Evolutionary conservation across 2,113 vertebrate genomes (phyloP), one percentile per base, ranked within the genome.

Genomic region (Camelus bactrianus): DNA sequence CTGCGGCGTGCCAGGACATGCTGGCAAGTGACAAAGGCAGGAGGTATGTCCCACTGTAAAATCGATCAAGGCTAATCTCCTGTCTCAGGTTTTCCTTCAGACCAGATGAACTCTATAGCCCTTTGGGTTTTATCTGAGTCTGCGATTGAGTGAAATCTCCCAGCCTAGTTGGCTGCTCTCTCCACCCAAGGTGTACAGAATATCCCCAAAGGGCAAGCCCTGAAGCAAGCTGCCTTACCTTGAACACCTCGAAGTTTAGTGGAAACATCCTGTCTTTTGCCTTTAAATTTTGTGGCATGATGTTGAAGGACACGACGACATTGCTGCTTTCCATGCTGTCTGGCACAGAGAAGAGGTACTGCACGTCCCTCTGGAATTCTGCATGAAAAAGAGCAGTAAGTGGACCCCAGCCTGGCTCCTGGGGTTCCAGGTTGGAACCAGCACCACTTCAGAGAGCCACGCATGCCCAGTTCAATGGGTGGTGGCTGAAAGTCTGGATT

Each of bases 271-370:
- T 72, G 5, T 82, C 30, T 42, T 81, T 77, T 84, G n/a, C 48
- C n/a, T 0, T 42, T 52, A 85, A 32, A 54, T 94, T 89, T 15
- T 89, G 0, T 0, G 94, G 95, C 67, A 48, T 98, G 62, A 92
- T 82, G 62, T 98, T 98, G 70, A 99, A 92, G 15, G 98, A 98
- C 84, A 99, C 89, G 0, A 98, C 79, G 1, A 98, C 97, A 2
- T 99, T 99, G 46, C 35, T 32, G 50, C 92, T 77, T 0, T 81
- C 75, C 24, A 62, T 50, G 35, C 76, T n/a, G 42, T 99, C 97
- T 4, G 73, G n/a, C 30, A 99, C 98, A 82, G 79, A 60, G 90
- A 99, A 98, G 81, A 95, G 72, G 76, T 97, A 98, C 8, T 92
- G 97, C 7, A 72, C n/a, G 17, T 97, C 96, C 12, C 14, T 96